A percentile compares a stretch with the other conserved stretches of the same genome.
Conservation (phyloP, 2,888 invertebrate species). For the Norana najaformis region DNA sequence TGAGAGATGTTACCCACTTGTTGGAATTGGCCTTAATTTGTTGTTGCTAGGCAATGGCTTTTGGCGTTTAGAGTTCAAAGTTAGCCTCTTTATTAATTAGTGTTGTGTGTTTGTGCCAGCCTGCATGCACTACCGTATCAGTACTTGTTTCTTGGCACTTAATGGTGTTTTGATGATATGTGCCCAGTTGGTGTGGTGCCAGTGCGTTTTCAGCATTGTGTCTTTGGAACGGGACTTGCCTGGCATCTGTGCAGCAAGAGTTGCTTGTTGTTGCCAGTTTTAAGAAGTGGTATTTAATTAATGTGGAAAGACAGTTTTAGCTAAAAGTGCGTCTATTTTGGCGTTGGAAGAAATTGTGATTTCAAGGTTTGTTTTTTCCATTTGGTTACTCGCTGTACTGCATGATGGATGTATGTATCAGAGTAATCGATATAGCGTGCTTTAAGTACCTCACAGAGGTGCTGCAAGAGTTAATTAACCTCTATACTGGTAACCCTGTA, state of each 20-base stretch:
- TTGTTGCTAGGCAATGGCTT: not conserved
- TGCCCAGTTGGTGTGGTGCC: not conserved
- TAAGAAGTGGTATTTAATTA: not conserved
- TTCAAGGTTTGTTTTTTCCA: not conserved
- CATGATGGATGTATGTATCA: too few species aligned
- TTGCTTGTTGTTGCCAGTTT: not conserved
- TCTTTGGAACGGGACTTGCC: too few species aligned
- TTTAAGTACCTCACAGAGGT: too few species aligned
- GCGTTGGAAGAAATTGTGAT: not conserved
- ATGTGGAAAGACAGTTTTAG: not conserved
- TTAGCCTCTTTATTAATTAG: not conserved
- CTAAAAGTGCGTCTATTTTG: not conserved
- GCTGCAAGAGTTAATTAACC: conserved; percentile 13
- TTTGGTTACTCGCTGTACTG: not conserved
- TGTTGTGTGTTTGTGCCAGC: not conserved
- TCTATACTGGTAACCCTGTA: not conserved
- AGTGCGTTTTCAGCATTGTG: not conserved
- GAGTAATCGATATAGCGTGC: too few species aligned
- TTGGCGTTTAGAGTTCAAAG: too few species aligned
- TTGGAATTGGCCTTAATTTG: not conserved
- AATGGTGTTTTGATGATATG: not conserved
- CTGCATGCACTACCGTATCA: not conserved
- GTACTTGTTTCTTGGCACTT: not conserved
- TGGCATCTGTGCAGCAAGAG: too few species aligned
- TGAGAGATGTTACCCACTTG: not conserved